Percentiles rank a stretch among this genome's conserved stretches.
These are phyloP conservation scores for Scelioninae gen. 1 DNA, from an alignment of 2,888 invertebrate genomes.

Conservation along the genomic window DNA sequence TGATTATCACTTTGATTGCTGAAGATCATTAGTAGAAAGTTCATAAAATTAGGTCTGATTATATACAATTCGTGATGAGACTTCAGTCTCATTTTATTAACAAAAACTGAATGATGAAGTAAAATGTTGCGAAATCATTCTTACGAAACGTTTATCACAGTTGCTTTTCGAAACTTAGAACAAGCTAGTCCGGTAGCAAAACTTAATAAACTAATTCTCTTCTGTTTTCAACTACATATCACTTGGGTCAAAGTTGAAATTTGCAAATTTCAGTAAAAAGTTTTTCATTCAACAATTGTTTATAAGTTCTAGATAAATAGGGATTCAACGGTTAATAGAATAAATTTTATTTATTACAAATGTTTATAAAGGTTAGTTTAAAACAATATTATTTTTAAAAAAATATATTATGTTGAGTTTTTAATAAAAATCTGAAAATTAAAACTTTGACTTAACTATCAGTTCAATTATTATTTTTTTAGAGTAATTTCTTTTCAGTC, in stretches of 20 bases:
- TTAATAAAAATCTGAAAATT: not conserved
- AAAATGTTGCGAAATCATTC: conserved; percentile 16
- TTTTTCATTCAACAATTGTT: too few species aligned
- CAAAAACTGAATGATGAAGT: conserved; percentile 9
- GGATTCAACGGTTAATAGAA: too few species aligned
- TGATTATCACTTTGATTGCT: not conserved
- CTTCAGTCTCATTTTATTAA: not conserved
- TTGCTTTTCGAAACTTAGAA: conserved; percentile 24
- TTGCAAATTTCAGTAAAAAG: too few species aligned
- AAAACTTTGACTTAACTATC: too few species aligned
- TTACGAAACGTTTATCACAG: conserved; percentile 30
- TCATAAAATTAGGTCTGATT: conserved; percentile 20
- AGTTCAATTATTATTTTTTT: conserved; percentile 1
- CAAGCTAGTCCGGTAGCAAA: conserved; percentile 15
- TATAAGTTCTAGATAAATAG: too few species aligned
- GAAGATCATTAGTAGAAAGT: conserved; percentile 9
- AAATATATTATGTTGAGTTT: not conserved
- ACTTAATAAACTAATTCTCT: conserved; percentile 19
- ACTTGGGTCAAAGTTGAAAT: not conserved
- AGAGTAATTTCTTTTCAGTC: conserved; percentile 34
- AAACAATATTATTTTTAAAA: too few species aligned
- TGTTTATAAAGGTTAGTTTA: not conserved
- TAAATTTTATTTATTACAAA: not conserved
- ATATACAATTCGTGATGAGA: conserved; percentile 13
- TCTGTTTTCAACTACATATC: not conserved